Evolutionary conservation across 2,797 vertebrate genomes (phyloP).

Genomic region (Acipenser oxyrinchus): DNA sequence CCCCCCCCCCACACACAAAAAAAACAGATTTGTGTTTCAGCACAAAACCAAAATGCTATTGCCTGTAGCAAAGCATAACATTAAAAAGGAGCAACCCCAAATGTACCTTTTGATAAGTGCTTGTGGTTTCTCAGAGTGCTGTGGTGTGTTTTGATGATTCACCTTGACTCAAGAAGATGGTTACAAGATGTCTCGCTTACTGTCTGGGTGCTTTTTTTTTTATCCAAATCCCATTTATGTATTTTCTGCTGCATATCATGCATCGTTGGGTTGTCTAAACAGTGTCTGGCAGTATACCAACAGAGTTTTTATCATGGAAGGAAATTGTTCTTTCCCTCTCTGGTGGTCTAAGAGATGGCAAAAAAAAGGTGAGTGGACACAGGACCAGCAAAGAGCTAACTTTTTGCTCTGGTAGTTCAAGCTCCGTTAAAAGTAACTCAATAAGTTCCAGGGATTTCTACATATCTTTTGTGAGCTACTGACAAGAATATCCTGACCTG

Average conservation of each 20-base stretch:
- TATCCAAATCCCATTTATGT: background rate
- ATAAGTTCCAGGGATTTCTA: too few relatives aligned
- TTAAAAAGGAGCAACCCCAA: background rate
- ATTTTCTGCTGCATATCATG: background rate
- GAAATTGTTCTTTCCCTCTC: too few relatives aligned
- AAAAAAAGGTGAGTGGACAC: too few relatives aligned
- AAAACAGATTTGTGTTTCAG: background rate
- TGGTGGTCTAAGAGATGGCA: too few relatives aligned
- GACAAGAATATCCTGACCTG: too few relatives aligned
- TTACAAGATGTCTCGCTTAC: background rate
- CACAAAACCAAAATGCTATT: constrained; percentile 2
- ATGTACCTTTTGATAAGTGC: background rate
- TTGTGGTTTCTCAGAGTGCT: background rate
- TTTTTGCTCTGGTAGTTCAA: too few relatives aligned
- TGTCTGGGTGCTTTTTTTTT: background rate
- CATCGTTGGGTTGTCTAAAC: background rate
- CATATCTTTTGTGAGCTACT: too few relatives aligned
- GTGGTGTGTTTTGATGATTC: background rate
- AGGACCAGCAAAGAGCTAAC: too few relatives aligned
- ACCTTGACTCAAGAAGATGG: background rate
- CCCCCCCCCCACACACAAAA: background rate
- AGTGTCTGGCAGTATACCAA: background rate
- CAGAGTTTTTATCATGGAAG: too few relatives aligned
- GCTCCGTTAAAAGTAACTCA: too few relatives aligned
- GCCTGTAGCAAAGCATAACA: background rate